A percentile compares a stretch with the other conserved stretches of the same genome.
Conservation (phyloP, 2,113 vertebrate species). For the Dasypus novemcinctus region DNA sequence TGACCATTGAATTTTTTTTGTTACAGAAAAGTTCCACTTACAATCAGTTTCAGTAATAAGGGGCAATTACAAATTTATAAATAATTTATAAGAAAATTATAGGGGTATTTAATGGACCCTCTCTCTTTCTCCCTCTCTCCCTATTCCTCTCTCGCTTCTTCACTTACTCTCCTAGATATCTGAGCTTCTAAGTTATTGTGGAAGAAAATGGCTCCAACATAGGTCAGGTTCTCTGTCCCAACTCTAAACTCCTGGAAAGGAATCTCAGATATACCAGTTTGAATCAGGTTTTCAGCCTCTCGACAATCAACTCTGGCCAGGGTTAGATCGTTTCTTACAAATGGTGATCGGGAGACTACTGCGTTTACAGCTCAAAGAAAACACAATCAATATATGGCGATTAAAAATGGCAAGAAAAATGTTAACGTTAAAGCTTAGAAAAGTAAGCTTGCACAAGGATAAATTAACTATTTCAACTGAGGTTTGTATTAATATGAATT, state of each 20-base stretch:
- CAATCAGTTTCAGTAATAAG: background rate
- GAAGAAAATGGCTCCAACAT: background rate
- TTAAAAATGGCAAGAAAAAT: background rate
- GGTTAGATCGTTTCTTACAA: background rate
- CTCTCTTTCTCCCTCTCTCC: background rate
- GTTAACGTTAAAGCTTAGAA: background rate
- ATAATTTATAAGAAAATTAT: background rate
- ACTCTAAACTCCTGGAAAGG: background rate
- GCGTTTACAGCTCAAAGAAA: constrained; percentile 12
- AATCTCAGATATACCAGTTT: background rate
- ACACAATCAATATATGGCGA: background rate
- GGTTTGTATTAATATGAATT: background rate
- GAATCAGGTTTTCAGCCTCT: background rate
- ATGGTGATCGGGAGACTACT: background rate
- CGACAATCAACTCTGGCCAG: background rate
- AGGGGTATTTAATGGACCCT: background rate
- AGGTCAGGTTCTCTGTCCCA: background rate
- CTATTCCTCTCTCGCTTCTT: background rate
- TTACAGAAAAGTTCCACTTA: background rate
- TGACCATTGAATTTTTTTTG: background rate
- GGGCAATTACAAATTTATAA: background rate
- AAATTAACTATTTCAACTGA: background rate
- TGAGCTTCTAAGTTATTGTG: background rate
- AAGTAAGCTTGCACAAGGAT: background rate
- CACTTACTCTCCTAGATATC: background rate